Base-by-base conservation (phyloP, 2,797 vertebrate genomes). In the Centropyge bicolor region DNA sequence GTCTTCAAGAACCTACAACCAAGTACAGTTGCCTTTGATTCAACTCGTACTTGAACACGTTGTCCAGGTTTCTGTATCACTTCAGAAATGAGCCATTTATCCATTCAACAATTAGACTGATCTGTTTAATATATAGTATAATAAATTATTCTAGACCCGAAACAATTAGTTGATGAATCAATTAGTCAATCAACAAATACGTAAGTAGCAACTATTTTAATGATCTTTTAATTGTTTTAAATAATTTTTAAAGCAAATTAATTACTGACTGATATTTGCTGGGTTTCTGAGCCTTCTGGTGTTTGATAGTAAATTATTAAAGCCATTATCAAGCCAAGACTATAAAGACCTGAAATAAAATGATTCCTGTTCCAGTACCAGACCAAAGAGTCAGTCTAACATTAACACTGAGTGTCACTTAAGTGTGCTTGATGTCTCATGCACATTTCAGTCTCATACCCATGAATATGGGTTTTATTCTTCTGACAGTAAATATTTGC, bases 81-180 rank as follows among this genome's bases (percentile, higher is more conserved):
- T 5, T 45, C 13, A 38, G 20, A n/a, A 38, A 48, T 68, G 0
- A 41, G 45, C 27, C 27, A 31, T 31, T 65, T 0, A 27, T 62
- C 22, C 17, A 40, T 31, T 8, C 11, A 49, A 9, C 6, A 31
- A 0, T 46, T 24, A 12, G 3, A 19, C 3, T 17, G 1, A 61
- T 51, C 10, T 22, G 13, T 49, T 49, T 6, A 9, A 19, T 16
- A 31, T 31, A 31, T 31, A 20, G 40, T 35, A 4, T 36, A 17
- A 27, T 61, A 3, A 1, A 54, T 60, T 46, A 4, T 35, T 22
- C 14, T 45, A 49, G 1, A 48, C 13, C 6, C 45, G 74, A 90
- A 84, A 89, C 87, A 76, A 54, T 55, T 27, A 45, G 16, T 65
- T 31, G 27, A 31, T 31, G 27, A 31, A 31, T 31, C 6, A 20